Evolutionary conservation across 1,140 invertebrate genomes (phyloP), one percentile per base, ranked within the genome.

Genomic region (Halesus radiatus): DNA sequence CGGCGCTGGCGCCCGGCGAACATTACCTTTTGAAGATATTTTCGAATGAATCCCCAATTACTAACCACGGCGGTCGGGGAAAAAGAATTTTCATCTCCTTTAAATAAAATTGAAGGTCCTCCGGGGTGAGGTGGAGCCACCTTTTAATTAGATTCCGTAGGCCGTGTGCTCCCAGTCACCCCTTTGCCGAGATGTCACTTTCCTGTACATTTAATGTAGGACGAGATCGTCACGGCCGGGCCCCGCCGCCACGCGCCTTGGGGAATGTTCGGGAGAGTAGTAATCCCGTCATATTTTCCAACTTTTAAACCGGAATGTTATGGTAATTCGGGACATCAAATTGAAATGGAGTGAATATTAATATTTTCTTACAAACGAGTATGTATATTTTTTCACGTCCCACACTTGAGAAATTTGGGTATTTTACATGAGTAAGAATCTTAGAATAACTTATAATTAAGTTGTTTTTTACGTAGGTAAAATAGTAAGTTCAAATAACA

Each of bases 131-230:
- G 37, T 18, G 23, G 23, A 60, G 53, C 26, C 32, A 62, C 4
- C 20, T 70, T 78, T 78, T 78, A 78, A 78, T 78, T 78, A 78
- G 76, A 70, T 78, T 78, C n/a, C 37, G 66, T 78, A 78, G 45
- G 45, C 56, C 50, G 75, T 53, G 32, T 32, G 20, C 74, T 56
- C 52, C 54, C 72, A 54, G 72, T n/a, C 72, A 60, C 56, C 54
- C 26, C 74, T 76, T 58, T 60, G 74, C 53, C 20, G 58, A 76
- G 58, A 76, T 76, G 74, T 76, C 74, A 76, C 54, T 23, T 54
- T 74, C 20, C 56, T 26, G 62, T 66, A 72, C 68, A 52, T 72
- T 72, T 72, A 50, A 72, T 72, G 68, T 72, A 50, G 68, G 16
- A 72, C 68, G 54, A 74, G 23, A 53, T 56, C n/a, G 52, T 73